A percentile compares a stretch with the other conserved stretches of the same genome.
These are phyloP conservation scores for Onychostruthus taczanowskii DNA, from an alignment of 2,113 vertebrate genomes.

Conservation along the genomic window DNA sequence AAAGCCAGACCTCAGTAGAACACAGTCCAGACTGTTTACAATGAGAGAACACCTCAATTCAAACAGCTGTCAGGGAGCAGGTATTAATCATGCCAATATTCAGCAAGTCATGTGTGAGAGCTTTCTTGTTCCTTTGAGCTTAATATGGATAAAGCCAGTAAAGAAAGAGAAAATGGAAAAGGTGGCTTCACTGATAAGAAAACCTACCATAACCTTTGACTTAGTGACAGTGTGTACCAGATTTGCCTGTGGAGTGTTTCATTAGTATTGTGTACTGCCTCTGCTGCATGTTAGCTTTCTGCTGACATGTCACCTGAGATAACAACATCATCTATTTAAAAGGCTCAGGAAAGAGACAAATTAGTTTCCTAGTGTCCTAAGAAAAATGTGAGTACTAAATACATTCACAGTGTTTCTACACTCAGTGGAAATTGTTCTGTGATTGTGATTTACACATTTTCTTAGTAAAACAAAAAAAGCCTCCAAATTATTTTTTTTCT, in stretches of 20 bases:
- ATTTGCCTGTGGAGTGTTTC: slow-evolving; percentile 58
- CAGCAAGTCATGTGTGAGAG: slow-evolving; percentile 63
- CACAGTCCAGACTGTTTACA: slow-evolving; percentile 31
- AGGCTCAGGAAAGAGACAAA: slow-evolving; percentile 29
- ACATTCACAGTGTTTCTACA: not conserved
- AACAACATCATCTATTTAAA: slow-evolving; percentile 69
- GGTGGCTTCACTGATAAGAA: slow-evolving; percentile 73
- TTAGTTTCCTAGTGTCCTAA: slow-evolving; percentile 15
- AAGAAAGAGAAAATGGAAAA: slow-evolving; percentile 70
- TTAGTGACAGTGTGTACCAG: slow-evolving; percentile 58
- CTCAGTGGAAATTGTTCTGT: not conserved
- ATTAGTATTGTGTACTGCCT: slow-evolving; percentile 51
- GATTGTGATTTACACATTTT: slow-evolving; percentile 44
- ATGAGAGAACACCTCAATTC: slow-evolving; percentile 39
- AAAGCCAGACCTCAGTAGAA: not conserved
- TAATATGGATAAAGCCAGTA: slow-evolving; percentile 69
- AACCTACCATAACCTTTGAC: slow-evolving; percentile 63
- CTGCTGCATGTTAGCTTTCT: slow-evolving; percentile 54
- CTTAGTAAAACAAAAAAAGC: not conserved
- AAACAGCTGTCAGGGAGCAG: slow-evolving; percentile 49
- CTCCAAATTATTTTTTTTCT: not conserved
- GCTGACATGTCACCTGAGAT: slow-evolving; percentile 47
- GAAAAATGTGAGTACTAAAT: slow-evolving; percentile 5
- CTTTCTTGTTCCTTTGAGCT: slow-evolving; percentile 63
- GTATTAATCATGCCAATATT: slow-evolving; percentile 60